Evolutionary conservation across 53 echinoderm and acorn worm species (phyloP).

Genomic region (Mesocentrotus franciscanus): DNA sequence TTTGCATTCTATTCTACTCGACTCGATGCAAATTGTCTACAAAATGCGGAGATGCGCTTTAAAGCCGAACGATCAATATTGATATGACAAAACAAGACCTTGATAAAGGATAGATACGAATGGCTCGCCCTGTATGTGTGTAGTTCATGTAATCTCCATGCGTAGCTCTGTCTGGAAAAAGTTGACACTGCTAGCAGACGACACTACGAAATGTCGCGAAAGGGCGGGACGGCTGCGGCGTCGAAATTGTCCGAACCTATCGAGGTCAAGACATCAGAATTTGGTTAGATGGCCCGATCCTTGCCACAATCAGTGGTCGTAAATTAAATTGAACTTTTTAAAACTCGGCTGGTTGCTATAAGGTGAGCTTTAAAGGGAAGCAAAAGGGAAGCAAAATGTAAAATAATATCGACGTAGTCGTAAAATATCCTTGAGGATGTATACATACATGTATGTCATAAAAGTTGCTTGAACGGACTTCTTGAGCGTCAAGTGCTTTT

Average conservation of each 20-base stretch:
- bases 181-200: neutral
- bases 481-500: neutral
- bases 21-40: neutral
- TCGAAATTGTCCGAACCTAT: neutral
- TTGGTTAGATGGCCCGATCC: neutral
- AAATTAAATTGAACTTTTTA: neutral
- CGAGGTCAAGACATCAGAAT: neutral
- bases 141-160: neutral
- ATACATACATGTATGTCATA: neutral
- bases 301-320: neutral
- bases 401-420: neutral
- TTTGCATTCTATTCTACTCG: neutral
- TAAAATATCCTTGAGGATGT: neutral
- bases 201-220: neutral
- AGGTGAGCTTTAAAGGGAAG: neutral
- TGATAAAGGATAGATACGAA: neutral
- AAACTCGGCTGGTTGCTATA: neutral
- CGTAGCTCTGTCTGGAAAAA: neutral
- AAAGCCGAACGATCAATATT: slow-evolving; percentile 22
- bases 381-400: neutral
- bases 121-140: neutral
- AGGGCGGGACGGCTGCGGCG: neutral
- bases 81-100: neutral
- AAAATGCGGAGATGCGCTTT: neutral
- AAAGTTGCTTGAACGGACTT: neutral